phyloP scores from a whole-genome alignment of 2,797 vertebrate species.

The Dryobates pubescens region DNA sequence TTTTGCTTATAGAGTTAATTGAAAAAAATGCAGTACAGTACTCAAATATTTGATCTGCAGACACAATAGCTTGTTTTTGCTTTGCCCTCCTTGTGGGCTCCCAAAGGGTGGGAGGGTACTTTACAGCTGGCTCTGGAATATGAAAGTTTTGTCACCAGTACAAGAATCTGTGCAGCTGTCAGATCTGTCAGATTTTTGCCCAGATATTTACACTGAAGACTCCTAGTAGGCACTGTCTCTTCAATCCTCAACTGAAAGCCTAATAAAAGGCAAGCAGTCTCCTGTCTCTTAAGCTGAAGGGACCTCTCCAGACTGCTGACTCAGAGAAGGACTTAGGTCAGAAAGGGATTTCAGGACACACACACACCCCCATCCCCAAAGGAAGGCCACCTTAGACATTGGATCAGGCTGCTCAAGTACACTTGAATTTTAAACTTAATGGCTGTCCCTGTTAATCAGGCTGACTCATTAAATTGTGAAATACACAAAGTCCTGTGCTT shows the following conservation, averaged over 20 bases:
- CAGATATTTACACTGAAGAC: not conserved
- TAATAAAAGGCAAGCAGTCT: not conserved
- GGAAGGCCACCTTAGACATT: not conserved
- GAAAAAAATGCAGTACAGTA: not conserved
- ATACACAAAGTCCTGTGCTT: not conserved
- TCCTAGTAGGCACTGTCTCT: not conserved
- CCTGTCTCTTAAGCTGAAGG: not conserved
- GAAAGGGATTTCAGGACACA: not conserved
- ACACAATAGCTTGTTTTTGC: slow-evolving; percentile 43
- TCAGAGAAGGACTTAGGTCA: not conserved
- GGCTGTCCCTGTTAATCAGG: not conserved
- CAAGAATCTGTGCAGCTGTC: slow-evolving; percentile 7
- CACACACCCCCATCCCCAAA: not conserved
- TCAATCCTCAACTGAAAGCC: not conserved
- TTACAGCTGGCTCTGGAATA: slow-evolving; percentile 7
- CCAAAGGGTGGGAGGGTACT: slow-evolving; percentile 3
- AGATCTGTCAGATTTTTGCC: not conserved
- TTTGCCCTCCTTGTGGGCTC: not conserved
- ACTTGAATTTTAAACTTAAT: not conserved
- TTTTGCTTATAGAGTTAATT: not conserved
- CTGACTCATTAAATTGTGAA: not conserved
- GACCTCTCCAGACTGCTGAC: not conserved
- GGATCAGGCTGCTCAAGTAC: not conserved
- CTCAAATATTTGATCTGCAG: not conserved
- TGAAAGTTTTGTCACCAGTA: not conserved